Evolutionary conservation across 2,113 vertebrate species (phyloP), one percentile per base, ranked within the genome.

Genomic region (Nematolebias whitei): DNA sequence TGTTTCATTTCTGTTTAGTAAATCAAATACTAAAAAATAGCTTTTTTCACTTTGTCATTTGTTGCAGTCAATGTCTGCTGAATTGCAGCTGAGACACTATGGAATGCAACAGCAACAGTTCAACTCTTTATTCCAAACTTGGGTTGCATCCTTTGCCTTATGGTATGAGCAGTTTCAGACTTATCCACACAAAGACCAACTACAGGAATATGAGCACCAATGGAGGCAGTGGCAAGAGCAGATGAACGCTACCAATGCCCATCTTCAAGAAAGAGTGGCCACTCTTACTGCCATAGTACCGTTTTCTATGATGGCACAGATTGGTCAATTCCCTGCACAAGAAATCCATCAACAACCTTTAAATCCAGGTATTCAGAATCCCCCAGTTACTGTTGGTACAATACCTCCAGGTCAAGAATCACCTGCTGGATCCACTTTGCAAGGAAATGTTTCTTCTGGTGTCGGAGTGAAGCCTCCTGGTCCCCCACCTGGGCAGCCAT

Each of bases 151-250:
- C 80, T 97, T 95, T 72, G 92, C 91, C 55, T 90, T 96, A 44
- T 99, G 98, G 98, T 92, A 96, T 74, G 96, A 98, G 20, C 96
- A 98, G 73, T 94, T 99, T 68, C 94, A 96, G 83, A 88, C 93
- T 1, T 99, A 99, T 73, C 98, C 97, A 43, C 96, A 99, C 81
- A 98, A 98, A 91, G 96, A 98, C 76, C 96, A 98, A 76, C 93
- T 99, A 54, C 93, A 96, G 51, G 96, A 98, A 70, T 98, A 98
- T 76, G 97, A 96, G 78, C 94, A 92, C 44, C 98, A 99, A 47
- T 99, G 98, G 98, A 97, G 95, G 55, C 95, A 97, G 32, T 99
- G 98, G 98, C 96, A 98, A 80, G 95, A 96, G 24, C 98, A 99
- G 81, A 97, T 99, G 95, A 96, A 95, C 79, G 94, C 96, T 58